Percentiles rank a stretch among this genome's conserved stretches.
These are phyloP conservation scores for Astyanax mexicanus DNA, from an alignment of 2,797 vertebrate species.

Conservation along the genomic window DNA sequence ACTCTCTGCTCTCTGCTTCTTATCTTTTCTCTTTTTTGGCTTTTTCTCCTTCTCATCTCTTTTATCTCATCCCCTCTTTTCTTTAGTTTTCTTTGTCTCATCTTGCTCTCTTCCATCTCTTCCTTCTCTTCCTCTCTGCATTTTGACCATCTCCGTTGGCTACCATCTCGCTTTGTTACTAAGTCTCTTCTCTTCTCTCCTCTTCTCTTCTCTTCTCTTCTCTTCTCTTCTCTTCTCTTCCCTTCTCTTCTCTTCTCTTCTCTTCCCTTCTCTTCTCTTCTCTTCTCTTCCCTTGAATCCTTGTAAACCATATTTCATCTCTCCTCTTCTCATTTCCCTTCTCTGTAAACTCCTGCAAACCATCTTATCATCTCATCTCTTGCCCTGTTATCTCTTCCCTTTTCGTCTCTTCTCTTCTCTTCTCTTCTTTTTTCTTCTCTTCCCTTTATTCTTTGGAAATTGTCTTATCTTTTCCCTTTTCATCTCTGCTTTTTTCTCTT, in stretches of 20 bases:
- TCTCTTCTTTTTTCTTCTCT: not conserved
- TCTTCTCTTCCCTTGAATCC: not conserved
- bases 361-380: not conserved
- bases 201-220: conserved; percentile 16
- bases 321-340: not conserved
- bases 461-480: not conserved
- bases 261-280: not conserved
- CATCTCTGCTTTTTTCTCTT: not conserved
- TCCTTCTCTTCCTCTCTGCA: not conserved
- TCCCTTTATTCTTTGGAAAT: too few species aligned
- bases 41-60: too few species aligned
- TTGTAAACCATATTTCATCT: too few species aligned
- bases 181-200: too few species aligned
- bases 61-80: conserved; percentile 19
- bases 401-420: not conserved
- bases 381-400: not conserved
- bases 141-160: too few species aligned
- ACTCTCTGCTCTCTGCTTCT: too few species aligned
- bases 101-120: too few species aligned
- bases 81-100: not conserved
- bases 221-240: not conserved
- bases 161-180: too few species aligned
- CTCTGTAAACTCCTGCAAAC: too few species aligned
- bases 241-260: not conserved
- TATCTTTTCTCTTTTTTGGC: not conserved